Conservation (phyloP, 2,113 vertebrate species). For the Pyxicephalus adspersus region DNA sequence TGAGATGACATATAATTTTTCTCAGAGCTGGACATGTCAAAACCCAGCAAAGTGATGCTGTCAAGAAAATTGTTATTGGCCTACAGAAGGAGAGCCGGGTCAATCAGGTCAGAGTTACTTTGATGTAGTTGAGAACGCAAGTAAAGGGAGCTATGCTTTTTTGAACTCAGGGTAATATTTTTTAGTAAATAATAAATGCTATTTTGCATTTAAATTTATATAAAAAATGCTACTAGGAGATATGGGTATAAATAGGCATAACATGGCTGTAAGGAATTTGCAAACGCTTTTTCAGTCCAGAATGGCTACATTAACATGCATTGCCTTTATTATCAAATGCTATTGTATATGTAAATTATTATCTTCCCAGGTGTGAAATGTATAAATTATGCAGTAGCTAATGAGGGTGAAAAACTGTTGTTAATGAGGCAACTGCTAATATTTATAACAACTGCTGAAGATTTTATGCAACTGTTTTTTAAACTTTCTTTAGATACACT, state of each 20-base stretch:
- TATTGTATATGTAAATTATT: conserved; percentile 52
- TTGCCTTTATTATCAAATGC: conserved; percentile 26
- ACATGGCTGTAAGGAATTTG: background rate
- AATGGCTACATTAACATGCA: conserved; percentile 20
- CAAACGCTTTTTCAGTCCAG: background rate
- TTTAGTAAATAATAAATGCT: background rate
- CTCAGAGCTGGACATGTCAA: conserved; percentile 61
- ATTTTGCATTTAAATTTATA: background rate
- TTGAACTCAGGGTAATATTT: background rate
- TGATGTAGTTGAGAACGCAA: background rate
- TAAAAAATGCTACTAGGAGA: background rate
- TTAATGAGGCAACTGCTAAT: conserved; percentile 53
- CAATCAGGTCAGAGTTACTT: conserved; percentile 54
- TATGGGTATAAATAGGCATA: background rate
- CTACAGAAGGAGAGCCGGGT: conserved; percentile 58
- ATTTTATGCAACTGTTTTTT: conserved; percentile 21
- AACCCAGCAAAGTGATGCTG: conserved; percentile 59
- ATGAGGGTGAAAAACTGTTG: conserved; percentile 55
- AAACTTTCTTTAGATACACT: background rate
- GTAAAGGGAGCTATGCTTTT: conserved; percentile 11
- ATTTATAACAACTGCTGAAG: conserved; percentile 31
- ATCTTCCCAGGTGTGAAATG: conserved; percentile 54
- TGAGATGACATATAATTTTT: conserved; percentile 63
- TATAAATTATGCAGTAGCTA: conserved; percentile 56
- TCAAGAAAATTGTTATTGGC: conserved; percentile 62